A percentile compares a stretch with the other conserved stretches of the same genome.
phyloP scores from a whole-genome alignment of 2,113 vertebrate species.

The Pimephales promelas region DNA sequence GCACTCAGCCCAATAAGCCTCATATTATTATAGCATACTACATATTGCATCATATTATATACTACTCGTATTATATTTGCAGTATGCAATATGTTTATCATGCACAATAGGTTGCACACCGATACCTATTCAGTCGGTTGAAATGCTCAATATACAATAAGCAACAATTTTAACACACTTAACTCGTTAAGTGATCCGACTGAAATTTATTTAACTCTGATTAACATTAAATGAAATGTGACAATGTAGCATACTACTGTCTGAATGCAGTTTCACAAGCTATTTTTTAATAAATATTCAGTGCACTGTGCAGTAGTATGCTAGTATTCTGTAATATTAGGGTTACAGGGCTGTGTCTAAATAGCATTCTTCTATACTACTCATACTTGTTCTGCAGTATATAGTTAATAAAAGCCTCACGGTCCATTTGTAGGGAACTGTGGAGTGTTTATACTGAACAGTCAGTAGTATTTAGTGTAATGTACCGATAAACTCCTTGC shows the following conservation, averaged over 20 bases:
- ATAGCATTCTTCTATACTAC: background rate
- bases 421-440: background rate
- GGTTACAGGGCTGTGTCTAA: background rate
- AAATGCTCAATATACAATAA: background rate
- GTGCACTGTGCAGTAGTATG: background rate
- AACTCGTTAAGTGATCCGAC: too few species aligned
- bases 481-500: conserved; percentile 93
- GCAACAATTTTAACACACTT: too few species aligned
- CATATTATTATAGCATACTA: too few species aligned
- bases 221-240: too few species aligned
- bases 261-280: background rate
- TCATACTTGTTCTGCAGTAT: background rate
- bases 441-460: background rate
- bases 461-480: background rate
- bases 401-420: background rate
- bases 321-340: background rate
- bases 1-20: background rate
- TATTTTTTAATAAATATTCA: background rate
- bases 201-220: too few species aligned
- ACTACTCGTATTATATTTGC: background rate
- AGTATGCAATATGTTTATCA: background rate
- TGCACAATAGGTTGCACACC: background rate
- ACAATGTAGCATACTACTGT: background rate
- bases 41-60: background rate
- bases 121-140: background rate